These are phyloP conservation scores for Tetanocera ferruginea DNA, from an alignment of 2,888 invertebrate species.

Conservation along the genomic window DNA sequence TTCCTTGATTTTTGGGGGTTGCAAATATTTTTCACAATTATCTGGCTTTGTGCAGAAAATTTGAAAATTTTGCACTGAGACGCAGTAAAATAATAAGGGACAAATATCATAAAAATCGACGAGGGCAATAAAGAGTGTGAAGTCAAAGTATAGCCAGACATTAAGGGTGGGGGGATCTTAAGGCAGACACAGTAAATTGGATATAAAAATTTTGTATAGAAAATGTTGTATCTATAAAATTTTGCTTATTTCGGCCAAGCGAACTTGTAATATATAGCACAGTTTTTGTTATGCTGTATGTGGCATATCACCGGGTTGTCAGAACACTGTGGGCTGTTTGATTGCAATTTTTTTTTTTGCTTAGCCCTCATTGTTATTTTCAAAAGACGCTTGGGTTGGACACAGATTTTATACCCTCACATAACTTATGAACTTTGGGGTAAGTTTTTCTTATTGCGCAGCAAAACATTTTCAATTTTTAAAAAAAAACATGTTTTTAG, in stretches of 20 bases:
- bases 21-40: conserved; percentile 14
- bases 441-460: conserved; percentile 26
- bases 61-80: conserved; percentile 15
- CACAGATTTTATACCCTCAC: conserved; percentile 16
- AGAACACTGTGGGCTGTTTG: too few relatives aligned
- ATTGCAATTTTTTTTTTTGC: not conserved
- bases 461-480: not conserved
- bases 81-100: conserved; percentile 5
- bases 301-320: not conserved
- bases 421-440: not conserved
- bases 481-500: too few relatives aligned
- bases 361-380: not conserved
- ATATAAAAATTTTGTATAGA: not conserved
- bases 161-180: not conserved
- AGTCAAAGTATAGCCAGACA: not conserved
- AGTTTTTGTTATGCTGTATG: too few relatives aligned
- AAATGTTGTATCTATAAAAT: too few relatives aligned
- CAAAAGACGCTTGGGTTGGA: not conserved
- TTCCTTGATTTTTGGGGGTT: conserved; percentile 18
- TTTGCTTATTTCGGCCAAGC: too few relatives aligned
- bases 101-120: not conserved
- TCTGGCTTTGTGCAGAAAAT: conserved; percentile 5
- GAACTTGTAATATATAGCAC: too few relatives aligned
- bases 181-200: conserved; percentile 2
- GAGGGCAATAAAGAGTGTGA: conserved; percentile 13